Conservation (phyloP, 2,797 vertebrate genomes). For the Typhlichthys eigenmanni region DNA sequence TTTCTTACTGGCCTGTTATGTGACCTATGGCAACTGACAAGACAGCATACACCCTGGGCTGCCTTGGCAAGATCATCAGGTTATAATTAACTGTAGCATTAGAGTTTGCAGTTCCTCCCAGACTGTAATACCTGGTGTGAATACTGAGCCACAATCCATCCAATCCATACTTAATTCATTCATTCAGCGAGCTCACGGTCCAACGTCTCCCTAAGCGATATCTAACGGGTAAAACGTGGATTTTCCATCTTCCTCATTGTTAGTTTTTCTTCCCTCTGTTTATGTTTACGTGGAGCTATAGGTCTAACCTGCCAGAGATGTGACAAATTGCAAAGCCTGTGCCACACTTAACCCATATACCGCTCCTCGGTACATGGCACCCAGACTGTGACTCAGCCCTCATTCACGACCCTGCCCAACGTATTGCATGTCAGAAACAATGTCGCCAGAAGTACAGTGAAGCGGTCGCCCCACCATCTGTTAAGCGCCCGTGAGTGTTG, state of each 20-base stretch:
- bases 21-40: conserved; percentile 54
- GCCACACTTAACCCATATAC: too few species aligned
- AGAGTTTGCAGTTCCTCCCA: conserved; percentile 52
- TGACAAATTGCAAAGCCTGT: not conserved
- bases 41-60: conserved; percentile 62
- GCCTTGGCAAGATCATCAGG: conserved; percentile 52
- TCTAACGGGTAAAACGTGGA: conserved; percentile 48
- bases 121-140: conserved; percentile 60
- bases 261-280: conserved; percentile 13
- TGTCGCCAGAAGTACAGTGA: conserved; percentile 33
- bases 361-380: not conserved
- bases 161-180: conserved; percentile 65
- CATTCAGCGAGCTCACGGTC: conserved; percentile 53
- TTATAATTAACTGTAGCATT: conserved; percentile 73
- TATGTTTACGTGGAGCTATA: conserved; percentile 15
- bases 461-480: conserved; percentile 53
- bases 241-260: conserved; percentile 51
- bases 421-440: conserved; percentile 39
- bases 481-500: conserved; percentile 56
- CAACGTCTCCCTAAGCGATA: conserved; percentile 36
- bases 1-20: conserved; percentile 45
- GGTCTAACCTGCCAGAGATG: conserved; percentile 4
- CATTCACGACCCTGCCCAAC: conserved; percentile 54
- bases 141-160: conserved; percentile 62
- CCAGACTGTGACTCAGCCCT: conserved; percentile 41